Evolutionary conservation across 2,888 invertebrate genomes (phyloP), one percentile per base, ranked within the genome.

Genomic region (Campaea margaritaria): DNA sequence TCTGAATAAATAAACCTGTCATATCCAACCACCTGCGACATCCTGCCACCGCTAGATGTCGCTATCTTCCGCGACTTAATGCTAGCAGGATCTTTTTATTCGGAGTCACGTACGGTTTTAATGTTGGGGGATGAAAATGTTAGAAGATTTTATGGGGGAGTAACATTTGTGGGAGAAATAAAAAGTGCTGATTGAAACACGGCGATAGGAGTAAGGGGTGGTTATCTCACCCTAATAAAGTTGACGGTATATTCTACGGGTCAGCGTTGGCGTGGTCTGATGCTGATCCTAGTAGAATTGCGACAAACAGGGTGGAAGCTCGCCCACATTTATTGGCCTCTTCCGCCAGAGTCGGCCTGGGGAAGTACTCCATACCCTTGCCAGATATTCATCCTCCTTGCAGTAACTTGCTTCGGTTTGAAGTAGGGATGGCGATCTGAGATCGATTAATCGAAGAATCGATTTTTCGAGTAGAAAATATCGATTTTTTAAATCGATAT

Each of bases 41-140:
- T 45, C 8, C 27, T n/a, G 13, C 28, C 28, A 14, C 13, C n/a
- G 44, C 45, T 31, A 53, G 39, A 16, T 39, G 39, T 28, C 45
- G 11, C 45, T 31, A 1, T 12, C 5, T 15, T 21, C 13, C 8
- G 27, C 13, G 27, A 44, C 51, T 12, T 43, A 27, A 45, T 36
- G 36, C 39, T 38, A 15, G 8, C 27, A 39, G 38, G 48, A 52
- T 28, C 42, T 34, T 31, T 53, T 58, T 53, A 58, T 48, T 38
- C 58, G 44, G 39, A 34, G 49, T 31, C 59, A 59, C 59, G 59
- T 59, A 54, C 44, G 27, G 27, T n/a, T 50, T 59, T 54, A 59
- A 54, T 45, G 54, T 59, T 11, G 0, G 27, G 54, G 45, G 34
- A 50, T 54, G 54, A 54, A 53, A 58, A 59, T 45, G 59, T 54